Conservation (phyloP, 2,888 invertebrate species). For the Yponomeuta malinellus region DNA sequence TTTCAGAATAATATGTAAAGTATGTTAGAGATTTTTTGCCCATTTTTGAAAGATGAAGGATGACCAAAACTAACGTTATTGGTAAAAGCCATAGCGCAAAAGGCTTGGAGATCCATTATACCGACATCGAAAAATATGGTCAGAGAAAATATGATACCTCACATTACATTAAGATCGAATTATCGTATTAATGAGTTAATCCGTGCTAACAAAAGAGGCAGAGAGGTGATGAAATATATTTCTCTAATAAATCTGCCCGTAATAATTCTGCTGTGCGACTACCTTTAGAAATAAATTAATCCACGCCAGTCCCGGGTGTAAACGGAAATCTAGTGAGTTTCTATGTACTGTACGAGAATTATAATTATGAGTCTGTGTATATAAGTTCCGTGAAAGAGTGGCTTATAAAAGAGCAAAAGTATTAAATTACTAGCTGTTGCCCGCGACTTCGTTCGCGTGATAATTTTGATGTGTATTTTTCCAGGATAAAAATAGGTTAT, state of each 20-base stretch:
- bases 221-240: not conserved
- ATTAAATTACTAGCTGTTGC: too few species aligned
- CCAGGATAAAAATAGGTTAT: too few species aligned
- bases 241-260: not conserved
- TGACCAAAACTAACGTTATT: too few species aligned
- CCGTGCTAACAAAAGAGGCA: not conserved
- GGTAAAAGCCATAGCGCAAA: not conserved
- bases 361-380: not conserved
- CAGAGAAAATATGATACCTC: not conserved
- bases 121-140: not conserved
- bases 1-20: too few species aligned
- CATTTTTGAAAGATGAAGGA: too few species aligned
- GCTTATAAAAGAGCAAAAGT: too few species aligned
- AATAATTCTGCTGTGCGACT: not conserved
- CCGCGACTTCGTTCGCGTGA: too few species aligned
- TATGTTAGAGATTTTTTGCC: too few species aligned
- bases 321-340: not conserved
- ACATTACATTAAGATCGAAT: not conserved
- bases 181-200: conserved; percentile 2
- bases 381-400: too few species aligned
- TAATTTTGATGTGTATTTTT: too few species aligned
- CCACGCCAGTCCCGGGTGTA: not conserved
- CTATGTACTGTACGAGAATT: not conserved
- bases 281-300: not conserved
- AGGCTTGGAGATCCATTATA: not conserved